These are phyloP conservation scores for Phyllostomus discolor DNA, from an alignment of 2,113 vertebrate species.

Conservation along the genomic window DNA sequence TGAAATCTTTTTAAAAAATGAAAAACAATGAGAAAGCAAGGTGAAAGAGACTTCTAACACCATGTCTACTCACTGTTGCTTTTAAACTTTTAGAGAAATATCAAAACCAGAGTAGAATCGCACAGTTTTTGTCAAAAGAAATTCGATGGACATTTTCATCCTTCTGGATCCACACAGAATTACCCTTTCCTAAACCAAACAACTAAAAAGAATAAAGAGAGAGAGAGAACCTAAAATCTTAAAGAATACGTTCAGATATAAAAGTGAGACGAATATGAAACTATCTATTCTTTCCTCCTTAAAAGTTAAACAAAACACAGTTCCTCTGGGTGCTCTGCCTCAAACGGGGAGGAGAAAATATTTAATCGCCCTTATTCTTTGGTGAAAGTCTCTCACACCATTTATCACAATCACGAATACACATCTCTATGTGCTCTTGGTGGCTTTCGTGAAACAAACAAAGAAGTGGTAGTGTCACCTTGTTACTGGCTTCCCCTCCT, in stretches of 20 bases:
- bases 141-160: background rate
- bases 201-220: background rate
- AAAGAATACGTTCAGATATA: background rate
- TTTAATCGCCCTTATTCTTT: background rate
- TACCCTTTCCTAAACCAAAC: background rate
- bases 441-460: background rate
- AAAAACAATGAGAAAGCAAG: background rate
- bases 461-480: background rate
- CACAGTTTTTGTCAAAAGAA: background rate
- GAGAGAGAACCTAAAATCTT: background rate
- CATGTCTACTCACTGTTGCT: background rate
- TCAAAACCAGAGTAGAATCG: background rate
- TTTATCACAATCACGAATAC: background rate
- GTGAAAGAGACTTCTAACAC: background rate
- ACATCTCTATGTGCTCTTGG: background rate
- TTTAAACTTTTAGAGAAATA: background rate
- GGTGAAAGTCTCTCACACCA: background rate
- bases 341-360: background rate
- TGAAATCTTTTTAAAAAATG: too few species aligned
- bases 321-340: background rate
- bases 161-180: background rate
- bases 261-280: background rate
- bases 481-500: background rate
- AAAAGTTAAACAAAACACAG: background rate
- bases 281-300: background rate